Evolutionary conservation across 2,888 invertebrate genomes (phyloP), one percentile per base, ranked within the genome.

Genomic region (Dynastes grantii): DNA sequence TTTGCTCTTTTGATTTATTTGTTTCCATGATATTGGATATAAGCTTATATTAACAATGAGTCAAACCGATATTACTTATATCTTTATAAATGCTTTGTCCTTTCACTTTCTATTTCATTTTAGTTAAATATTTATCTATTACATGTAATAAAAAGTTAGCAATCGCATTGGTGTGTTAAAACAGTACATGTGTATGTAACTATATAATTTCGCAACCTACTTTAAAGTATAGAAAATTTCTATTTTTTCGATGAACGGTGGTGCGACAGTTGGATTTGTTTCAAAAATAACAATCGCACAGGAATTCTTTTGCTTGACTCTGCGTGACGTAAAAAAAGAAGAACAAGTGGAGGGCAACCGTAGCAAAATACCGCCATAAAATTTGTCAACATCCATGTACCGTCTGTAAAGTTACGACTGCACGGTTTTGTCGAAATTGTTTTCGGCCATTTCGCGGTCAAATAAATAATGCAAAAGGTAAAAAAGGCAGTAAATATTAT

Each of bases 331-430:
- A 61, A 73, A 71, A 73, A 71, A 40, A 73, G 40, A 71, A 37
- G 55, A 61, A 73, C 9, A 45, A 45, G 9, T 22, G 29, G 32
- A 45, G 37, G 4, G 22, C 73, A 73, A 61, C 58, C 73, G 73
- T 73, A 73, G 73, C 61, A 73, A 73, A 73, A 73, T 73, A 73
- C 73, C 73, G 55, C 73, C 73, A 73, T 73, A 73, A 73, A 73
- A 73, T 73, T 73, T 73, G 73, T 73, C 73, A 73, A 73, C 73
- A 73, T 73, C 73, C 73, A 73, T 73, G 73, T 61, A 73, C 40
- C 73, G 73, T 45, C 73, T 37, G n/a, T 58, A 58, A 73, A 73
- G 61, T 73, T 73, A 73, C 73, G 73, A 73, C 37, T 22, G 58
- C 40, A n/a, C 16, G 27, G 45, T 73, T 37, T 73, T 73, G 58